phyloP scores from a whole-genome alignment of 2,797 vertebrate genomes.

The Jordanella pulchra region DNA sequence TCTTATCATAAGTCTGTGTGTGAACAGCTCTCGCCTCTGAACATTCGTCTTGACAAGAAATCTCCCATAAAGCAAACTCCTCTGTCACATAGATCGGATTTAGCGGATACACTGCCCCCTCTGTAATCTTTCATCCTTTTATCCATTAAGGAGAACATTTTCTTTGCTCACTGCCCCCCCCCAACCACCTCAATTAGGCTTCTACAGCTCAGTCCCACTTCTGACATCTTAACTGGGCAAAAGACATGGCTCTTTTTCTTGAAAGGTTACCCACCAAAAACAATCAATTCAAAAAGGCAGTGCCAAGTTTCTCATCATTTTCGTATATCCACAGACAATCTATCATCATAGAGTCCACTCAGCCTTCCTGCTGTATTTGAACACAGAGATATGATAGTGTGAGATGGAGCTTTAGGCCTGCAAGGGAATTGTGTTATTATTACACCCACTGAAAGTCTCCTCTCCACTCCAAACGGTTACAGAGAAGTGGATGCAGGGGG shows the following conservation, averaged over 20 bases:
- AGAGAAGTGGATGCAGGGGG: constrained; percentile 5
- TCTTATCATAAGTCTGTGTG: constrained; percentile 13
- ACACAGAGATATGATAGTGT: constrained; percentile 46
- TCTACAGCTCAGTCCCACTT: constrained; percentile 31
- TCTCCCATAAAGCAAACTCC: constrained; percentile 20
- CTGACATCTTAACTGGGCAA: constrained; percentile 54
- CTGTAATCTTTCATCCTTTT: constrained; percentile 31
- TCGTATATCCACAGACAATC: constrained; percentile 58
- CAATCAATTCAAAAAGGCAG: constrained; percentile 59
- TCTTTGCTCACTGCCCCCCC: constrained; percentile 42
- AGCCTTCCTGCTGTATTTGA: constrained; percentile 47
- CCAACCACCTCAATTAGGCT: constrained; percentile 36
- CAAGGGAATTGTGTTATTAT: constrained; percentile 57
- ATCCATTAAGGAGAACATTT: constrained; percentile 36
- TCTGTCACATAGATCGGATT: constrained; percentile 46
- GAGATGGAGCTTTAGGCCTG: constrained; percentile 49
- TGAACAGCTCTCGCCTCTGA: constrained; percentile 16
- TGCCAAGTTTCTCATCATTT: constrained; percentile 62
- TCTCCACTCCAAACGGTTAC: constrained; percentile 29
- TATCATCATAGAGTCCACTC: constrained; percentile 66
- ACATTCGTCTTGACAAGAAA: constrained; percentile 19
- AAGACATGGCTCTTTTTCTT: constrained; percentile 46
- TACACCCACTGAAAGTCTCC: constrained; percentile 58
- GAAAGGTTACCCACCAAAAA: constrained; percentile 44
- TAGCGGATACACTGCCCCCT: constrained; percentile 6